Evolutionary conservation across 2,113 vertebrate species (phyloP), one percentile per base, ranked within the genome.

Genomic region (Taurulus bubalis): DNA sequence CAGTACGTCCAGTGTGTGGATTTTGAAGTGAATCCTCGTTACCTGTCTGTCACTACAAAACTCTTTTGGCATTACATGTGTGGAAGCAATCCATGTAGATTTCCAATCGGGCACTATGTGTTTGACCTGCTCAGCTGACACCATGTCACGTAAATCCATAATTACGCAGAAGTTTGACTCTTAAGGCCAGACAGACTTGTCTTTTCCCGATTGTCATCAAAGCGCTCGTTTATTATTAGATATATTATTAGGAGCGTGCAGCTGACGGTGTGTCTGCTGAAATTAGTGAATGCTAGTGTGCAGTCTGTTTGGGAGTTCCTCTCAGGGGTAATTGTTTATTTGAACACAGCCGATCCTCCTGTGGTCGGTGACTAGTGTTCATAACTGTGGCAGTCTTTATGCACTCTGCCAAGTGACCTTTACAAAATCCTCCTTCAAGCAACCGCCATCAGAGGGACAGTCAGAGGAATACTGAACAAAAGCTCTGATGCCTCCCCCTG

Each of bases 391-490:
- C 10, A 60, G 62, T 75, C 75, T 79, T 75, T 5, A 45, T 74
- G 22, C 47, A 69, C 67, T 83, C 67, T 69, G 47, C 58, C 73
- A 72, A 70, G 30, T 85, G 87, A 91, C 83, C 79, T 87, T 85
- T 88, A 66, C 28, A 56, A 71, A 76, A 59, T 75, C 55, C 12
- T 1, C 77, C 67, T 83, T 79, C 69, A 80, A 84, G 64, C 70
- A 55, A 20, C 32, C 24, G 45, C 28, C 74, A 55, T 77, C 77
- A 53, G 36, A 30, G 38, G 38, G 26, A 75, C 65, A 38, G 15
- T 15, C 32, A 76, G 53, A 78, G 75, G 64, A 79, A 77, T n/a
- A 56, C 30, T 40, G 38, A 80, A 81, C 58, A 58, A 71, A 80
- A 55, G 60, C 78, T 30, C 49, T 22, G 65, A 34, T 3, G 28